Percentiles rank a stretch among this genome's conserved stretches.
Conservation (phyloP, 2,113 vertebrate genomes). For the Strigops habroptila region DNA sequence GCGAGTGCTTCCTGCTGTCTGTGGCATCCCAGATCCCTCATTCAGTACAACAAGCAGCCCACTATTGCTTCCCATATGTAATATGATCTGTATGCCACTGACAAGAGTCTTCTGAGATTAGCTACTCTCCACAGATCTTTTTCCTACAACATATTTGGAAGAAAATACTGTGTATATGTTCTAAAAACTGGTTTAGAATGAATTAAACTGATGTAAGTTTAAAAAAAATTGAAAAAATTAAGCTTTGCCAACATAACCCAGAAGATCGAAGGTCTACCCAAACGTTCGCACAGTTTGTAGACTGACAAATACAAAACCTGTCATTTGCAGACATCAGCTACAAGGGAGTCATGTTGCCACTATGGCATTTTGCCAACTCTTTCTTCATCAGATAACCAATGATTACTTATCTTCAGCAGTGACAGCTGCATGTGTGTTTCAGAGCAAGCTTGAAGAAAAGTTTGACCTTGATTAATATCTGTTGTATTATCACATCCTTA, state of each 20-base stretch:
- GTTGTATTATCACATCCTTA: not conserved
- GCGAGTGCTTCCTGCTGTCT: not conserved
- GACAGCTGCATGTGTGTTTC: not conserved
- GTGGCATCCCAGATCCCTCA: not conserved
- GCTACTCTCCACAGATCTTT: not conserved
- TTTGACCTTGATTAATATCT: not conserved
- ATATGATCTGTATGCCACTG: not conserved
- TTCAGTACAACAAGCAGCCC: not conserved
- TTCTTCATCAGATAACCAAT: not conserved
- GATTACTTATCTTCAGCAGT: not conserved
- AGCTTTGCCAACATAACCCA: rapidly evolving
- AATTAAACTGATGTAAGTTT: not conserved
- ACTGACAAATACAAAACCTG: not conserved
- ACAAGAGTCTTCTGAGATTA: not conserved
- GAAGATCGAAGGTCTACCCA: not conserved
- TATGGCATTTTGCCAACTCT: not conserved
- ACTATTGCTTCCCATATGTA: not conserved
- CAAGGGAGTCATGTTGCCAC: not conserved
- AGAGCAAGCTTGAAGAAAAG: not conserved
- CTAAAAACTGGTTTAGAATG: not conserved
- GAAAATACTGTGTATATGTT: not conserved
- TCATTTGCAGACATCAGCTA: not conserved
- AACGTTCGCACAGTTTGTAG: not conserved
- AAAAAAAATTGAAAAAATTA: not conserved
- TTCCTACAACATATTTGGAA: not conserved